phyloP scores from a whole-genome alignment of 2,797 vertebrate species.

The Todus mexicanus region DNA sequence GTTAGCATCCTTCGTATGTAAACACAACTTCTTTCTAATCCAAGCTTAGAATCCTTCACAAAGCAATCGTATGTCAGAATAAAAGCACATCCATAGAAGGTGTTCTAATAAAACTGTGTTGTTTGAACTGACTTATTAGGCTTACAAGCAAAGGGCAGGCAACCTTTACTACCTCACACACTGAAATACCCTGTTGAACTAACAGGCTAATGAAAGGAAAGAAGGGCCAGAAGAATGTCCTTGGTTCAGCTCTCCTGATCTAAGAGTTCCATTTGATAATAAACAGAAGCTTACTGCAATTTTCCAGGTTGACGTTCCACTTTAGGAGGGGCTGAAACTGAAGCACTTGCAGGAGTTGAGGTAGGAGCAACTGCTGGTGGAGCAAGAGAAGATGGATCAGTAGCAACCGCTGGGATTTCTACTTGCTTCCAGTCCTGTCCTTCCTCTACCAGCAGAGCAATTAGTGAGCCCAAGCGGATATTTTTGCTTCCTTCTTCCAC shows the following conservation, averaged over 20 bases:
- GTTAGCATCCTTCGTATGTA: neutral
- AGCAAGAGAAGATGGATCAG: conserved; percentile 44
- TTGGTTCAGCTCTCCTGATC: neutral
- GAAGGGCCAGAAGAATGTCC: neutral
- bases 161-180: neutral
- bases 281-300: conserved; percentile 76
- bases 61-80: neutral
- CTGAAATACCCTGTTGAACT: neutral
- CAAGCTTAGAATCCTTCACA: neutral
- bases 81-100: neutral
- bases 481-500: conserved; percentile 89
- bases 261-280: neutral
- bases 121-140: neutral
- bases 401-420: conserved; percentile 80
- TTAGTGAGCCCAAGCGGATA: conserved; percentile 85
- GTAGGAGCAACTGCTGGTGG: conserved; percentile 14
- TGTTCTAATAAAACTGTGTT: neutral
- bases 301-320: conserved; percentile 52
- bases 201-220: neutral
- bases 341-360: conserved; percentile 10
- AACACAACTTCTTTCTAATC: neutral
- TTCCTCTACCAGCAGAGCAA: conserved; percentile 92
- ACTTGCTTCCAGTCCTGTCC: conserved; percentile 94
- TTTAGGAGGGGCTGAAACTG: conserved; percentile 34
- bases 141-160: neutral